A percentile compares a stretch with the other conserved stretches of the same genome.
These are phyloP conservation scores for Phoebastria nigripes DNA, from an alignment of 2,797 vertebrate species.

Conservation along the genomic window DNA sequence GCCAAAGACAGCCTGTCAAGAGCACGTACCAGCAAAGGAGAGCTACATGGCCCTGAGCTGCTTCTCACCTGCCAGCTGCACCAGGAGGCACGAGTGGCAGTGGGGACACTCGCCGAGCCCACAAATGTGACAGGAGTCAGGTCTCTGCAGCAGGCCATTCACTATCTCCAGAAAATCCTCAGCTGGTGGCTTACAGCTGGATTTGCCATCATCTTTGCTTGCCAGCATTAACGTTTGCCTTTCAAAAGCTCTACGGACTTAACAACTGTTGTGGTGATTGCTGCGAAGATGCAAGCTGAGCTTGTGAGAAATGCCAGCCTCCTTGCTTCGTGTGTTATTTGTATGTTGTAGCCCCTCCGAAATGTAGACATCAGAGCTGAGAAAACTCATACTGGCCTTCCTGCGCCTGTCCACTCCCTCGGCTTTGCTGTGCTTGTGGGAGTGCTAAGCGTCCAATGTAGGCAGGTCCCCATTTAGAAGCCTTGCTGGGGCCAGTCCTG, in stretches of 20 bases:
- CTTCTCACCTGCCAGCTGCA: neutral
- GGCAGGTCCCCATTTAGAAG: neutral
- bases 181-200: neutral
- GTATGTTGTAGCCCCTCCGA: neutral
- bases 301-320: neutral
- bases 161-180: neutral
- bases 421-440: neutral
- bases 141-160: neutral
- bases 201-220: slow-evolving; percentile 27
- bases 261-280: slow-evolving; percentile 22
- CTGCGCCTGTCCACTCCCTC: neutral
- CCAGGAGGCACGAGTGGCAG: neutral
- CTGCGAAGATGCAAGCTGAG: neutral
- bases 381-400: neutral
- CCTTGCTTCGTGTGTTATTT: neutral
- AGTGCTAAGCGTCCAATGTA: fast-evolving
- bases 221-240: neutral
- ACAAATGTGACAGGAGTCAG: neutral
- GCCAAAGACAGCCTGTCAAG: neutral
- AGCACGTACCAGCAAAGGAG: neutral
- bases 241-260: neutral
- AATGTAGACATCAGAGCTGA: neutral
- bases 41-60: neutral
- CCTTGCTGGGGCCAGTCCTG: neutral
- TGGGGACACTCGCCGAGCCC: neutral